Percentiles rank a stretch among this genome's conserved stretches.
Evolutionary conservation across 2,888 invertebrate genomes (phyloP).

Genomic region (Lithosia quadra): DNA sequence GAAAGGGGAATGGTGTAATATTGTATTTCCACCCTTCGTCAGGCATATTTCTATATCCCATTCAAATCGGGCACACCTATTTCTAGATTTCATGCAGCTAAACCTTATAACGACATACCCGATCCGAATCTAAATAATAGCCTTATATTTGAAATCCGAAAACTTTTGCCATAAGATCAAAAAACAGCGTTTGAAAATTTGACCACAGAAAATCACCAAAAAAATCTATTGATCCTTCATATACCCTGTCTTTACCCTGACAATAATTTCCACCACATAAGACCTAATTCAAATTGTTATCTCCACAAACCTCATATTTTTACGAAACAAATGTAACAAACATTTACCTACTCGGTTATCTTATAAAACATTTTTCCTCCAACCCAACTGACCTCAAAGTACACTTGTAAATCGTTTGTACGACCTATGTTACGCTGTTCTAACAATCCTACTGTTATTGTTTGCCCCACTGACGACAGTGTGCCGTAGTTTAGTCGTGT

Average conservation of each 20-base stretch:
- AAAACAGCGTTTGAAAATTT: not conserved
- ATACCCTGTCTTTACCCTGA: not conserved
- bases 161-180: not conserved
- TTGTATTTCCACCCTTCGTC: too few relatives aligned
- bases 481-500: slow-evolving; percentile 19
- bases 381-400: slow-evolving; percentile 29
- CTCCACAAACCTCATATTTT: not conserved
- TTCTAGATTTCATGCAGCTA: too few relatives aligned
- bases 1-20: too few relatives aligned
- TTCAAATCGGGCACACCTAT: too few relatives aligned
- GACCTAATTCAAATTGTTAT: not conserved
- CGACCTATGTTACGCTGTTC: slow-evolving; percentile 22
- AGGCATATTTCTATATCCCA: too few relatives aligned
- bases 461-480: slow-evolving; percentile 30
- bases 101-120: too few relatives aligned
- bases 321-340: not conserved
- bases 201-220: not conserved
- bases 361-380: slow-evolving; percentile 23
- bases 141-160: not conserved
- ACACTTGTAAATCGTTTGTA: slow-evolving; percentile 31
- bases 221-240: not conserved
- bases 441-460: slow-evolving; percentile 28
- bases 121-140: too few relatives aligned
- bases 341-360: not conserved
- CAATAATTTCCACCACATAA: not conserved